Evolutionary conservation across 1,140 invertebrate species (phyloP).

Genomic region (Tetraneura akinire): DNA sequence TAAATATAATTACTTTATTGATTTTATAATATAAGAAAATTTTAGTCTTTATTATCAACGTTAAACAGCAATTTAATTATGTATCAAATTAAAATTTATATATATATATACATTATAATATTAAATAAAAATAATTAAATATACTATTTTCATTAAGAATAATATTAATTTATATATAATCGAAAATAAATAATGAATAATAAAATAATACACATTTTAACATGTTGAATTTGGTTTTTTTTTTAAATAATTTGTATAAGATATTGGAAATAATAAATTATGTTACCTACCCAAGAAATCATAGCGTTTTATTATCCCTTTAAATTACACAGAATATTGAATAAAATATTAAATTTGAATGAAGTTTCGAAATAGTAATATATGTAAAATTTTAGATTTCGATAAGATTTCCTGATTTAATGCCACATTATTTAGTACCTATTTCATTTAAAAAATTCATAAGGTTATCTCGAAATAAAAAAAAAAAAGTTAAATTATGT

Average conservation of each 20-base stretch:
- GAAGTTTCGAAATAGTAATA: slow-evolving; percentile 14
- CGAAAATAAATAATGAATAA: too few relatives aligned
- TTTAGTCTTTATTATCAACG: too few relatives aligned
- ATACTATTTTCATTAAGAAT: too few relatives aligned
- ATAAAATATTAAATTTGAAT: slow-evolving; percentile 1
- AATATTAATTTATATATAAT: too few relatives aligned
- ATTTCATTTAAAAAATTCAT: slow-evolving; percentile 14
- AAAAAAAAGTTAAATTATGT: too few relatives aligned
- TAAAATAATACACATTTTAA: neutral
- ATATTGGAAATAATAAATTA: neutral
- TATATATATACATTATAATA: too few relatives aligned
- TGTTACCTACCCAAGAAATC: neutral
- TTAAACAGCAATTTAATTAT: too few relatives aligned
- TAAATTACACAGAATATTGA: slow-evolving; percentile 12
- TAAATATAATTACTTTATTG: too few relatives aligned
- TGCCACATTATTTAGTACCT: neutral
- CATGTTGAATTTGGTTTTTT: neutral
- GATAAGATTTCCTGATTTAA: slow-evolving; percentile 20
- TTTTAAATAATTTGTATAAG: neutral
- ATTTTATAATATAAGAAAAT: too few relatives aligned
- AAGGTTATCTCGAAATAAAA: neutral
- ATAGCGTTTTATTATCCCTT: neutral
- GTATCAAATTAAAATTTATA: too few relatives aligned
- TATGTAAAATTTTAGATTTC: slow-evolving; percentile 12
- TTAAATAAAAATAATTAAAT: too few relatives aligned